These are phyloP conservation scores for Anthophora plumipes DNA, from an alignment of 2,888 invertebrate genomes.

Conservation along the genomic window DNA sequence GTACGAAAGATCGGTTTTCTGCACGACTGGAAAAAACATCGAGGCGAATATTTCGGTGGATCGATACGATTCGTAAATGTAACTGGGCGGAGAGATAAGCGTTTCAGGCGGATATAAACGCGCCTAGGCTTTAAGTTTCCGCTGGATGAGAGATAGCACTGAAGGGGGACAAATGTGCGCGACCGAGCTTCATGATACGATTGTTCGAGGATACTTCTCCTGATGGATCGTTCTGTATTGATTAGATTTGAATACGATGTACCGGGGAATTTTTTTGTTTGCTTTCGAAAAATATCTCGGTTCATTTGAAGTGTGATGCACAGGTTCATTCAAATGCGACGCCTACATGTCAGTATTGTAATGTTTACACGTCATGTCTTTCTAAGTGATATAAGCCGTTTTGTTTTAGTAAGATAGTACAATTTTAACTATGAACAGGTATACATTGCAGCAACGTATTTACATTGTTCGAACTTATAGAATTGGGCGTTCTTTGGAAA, in stretches of 20 bases:
- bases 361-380: too few relatives aligned
- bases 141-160: background rate
- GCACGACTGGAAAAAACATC: background rate
- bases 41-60: constrained; percentile 7
- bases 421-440: too few relatives aligned
- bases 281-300: background rate
- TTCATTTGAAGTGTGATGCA: background rate
- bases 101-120: background rate
- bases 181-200: constrained; percentile 3
- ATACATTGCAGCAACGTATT: too few relatives aligned
- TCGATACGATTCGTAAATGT: constrained; percentile 14
- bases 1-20: too few relatives aligned
- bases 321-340: too few relatives aligned
- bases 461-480: too few relatives aligned
- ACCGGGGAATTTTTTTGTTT: background rate
- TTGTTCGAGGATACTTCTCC: background rate
- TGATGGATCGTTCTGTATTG: background rate
- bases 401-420: too few relatives aligned
- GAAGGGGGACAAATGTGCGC: background rate
- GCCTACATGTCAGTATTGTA: too few relatives aligned
- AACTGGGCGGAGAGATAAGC: constrained; percentile 4
- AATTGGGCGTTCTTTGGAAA: too few relatives aligned
- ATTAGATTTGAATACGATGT: background rate
- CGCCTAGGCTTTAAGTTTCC: background rate
- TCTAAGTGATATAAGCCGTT: too few relatives aligned